Base-by-base conservation (phyloP, 1,140 invertebrate genomes). In the Magallana ariakensis region DNA sequence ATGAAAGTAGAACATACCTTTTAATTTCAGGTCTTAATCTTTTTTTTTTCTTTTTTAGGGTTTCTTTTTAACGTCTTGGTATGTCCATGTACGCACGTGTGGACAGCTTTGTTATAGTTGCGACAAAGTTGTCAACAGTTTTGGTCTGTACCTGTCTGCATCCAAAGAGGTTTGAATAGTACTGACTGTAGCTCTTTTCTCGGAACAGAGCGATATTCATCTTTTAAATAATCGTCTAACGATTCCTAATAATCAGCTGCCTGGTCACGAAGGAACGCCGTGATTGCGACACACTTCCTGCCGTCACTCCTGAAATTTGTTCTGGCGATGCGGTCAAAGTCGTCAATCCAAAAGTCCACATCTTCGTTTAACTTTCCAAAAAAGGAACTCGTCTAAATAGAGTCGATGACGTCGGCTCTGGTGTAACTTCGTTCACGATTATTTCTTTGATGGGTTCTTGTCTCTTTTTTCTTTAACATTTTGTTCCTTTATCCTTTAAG, bases 111-210 rank as follows among this genome's bases (percentile, higher is more conserved):
- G 60, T 81, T 7, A 86, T 82, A n/a, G 55, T 15, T 1, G 58
- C 55, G 8, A 46, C 81, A 83, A 70, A 87, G 9, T n/a, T n/a
- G n/a, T 87, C 86, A 26, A 87, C 86, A 33, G 66, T 83, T 82
- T 87, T 22, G 4, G n/a, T n/a, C 7, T 75, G 58, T 55, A 16
- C 54, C n/a, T 87, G 86, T 16, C 54, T 70, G 4, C 46, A 60
- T 75, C 83, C 80, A 62, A 87, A 86, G 10, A 86, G 19, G 11
- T 81, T 55, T 15, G 46, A 80, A 26, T 86, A 82, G 15, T 86
- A 86, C 56, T 16, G 80, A 82, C 33, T 86, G 80, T 81, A 86
- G 54, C 57, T 82, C 80, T 54, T 22, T 9, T 82, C 53, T 82
- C 55, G 33, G 22, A 80, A 85, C n/a, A 2, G 53, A 15, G 0